Percentiles rank a stretch among this genome's conserved stretches.
Evolutionary conservation across 2,888 invertebrate genomes (phyloP).

Genomic region (Microctonus aethiopoides): DNA sequence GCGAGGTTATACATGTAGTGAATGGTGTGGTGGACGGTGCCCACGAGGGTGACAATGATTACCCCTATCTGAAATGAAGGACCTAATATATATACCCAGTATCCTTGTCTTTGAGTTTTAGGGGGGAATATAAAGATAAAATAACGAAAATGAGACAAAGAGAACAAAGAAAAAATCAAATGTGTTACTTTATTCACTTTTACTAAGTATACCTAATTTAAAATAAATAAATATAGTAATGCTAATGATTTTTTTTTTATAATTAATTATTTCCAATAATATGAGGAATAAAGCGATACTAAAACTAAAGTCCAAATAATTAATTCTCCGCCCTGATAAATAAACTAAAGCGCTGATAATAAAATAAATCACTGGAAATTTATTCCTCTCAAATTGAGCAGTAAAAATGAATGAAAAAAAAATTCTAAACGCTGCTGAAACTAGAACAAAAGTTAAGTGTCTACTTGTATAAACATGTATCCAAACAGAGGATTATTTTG

Average conservation of each 20-base stretch:
- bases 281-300: too few species aligned
- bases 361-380: too few species aligned
- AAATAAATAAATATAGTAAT: constrained; percentile 4
- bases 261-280: too few species aligned
- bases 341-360: too few species aligned
- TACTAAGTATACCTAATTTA: background rate
- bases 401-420: background rate
- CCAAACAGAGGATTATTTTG: background rate
- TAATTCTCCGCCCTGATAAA: too few species aligned
- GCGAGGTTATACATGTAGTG: constrained; percentile 20
- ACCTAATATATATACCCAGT: constrained; percentile 41
- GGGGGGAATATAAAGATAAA: background rate
- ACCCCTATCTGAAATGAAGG: constrained; percentile 48
- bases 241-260: too few species aligned
- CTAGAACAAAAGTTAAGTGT: background rate
- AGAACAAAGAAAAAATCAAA: background rate
- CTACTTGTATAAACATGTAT: too few species aligned
- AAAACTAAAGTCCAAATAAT: too few species aligned
- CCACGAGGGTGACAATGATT: constrained; percentile 51
- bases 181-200: background rate
- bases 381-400: too few species aligned
- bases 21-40: constrained; percentile 24
- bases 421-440: background rate
- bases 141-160: constrained; percentile 26
- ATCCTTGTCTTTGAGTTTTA: background rate